Evolutionary conservation across 2,113 vertebrate genomes (phyloP), one percentile per base, ranked within the genome.

Genomic region (Mellivora capensis): DNA sequence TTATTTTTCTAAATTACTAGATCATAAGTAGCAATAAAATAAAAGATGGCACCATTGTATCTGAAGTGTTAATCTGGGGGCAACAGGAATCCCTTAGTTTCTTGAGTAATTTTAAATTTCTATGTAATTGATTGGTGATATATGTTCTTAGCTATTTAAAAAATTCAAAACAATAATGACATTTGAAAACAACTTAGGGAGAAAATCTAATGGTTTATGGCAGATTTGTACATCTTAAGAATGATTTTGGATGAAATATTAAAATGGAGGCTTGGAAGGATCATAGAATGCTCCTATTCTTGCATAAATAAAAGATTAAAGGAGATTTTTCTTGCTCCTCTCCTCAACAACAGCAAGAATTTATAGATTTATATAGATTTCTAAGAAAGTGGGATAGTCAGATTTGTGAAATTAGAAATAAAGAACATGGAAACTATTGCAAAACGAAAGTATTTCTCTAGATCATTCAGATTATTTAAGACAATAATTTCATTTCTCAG

Each of bases 401-500:
- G 13, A 57, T 83, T 17, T 74, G 37, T 94, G n/a, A 49, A 86
- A 96, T 57, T 12, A 96, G 52, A 90, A 61, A 37, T 27, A 88
- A 62, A 91, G 44, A 80, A 91, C 6, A 87, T 34, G 18, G n/a
- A 42, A 69, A 96, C 47, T 80, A 12, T 37, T 92, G 44, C 7
- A 62, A 93, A 97, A 57, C 10, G 57, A 31, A 95, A 62, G 2
- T 52, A 37, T 86, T 96, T 92, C 37, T 87, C 54, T 96, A 80
- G 42, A 82, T 57, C 23, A 86, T 67, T 77, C 37, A 61, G 71
- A 47, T 90, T 87, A 62, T 74, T 71, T 37, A 91, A 71, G 69
- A 72, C 4, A 59, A 18, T 80, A n/a, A 81, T 90, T 97, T 92
- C 23, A 37, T 97, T 93, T 95, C 31, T 95, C 37, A 94, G 84